Evolutionary conservation across 2,113 vertebrate species (phyloP).

Genomic region (Dolichotis patagonum): DNA sequence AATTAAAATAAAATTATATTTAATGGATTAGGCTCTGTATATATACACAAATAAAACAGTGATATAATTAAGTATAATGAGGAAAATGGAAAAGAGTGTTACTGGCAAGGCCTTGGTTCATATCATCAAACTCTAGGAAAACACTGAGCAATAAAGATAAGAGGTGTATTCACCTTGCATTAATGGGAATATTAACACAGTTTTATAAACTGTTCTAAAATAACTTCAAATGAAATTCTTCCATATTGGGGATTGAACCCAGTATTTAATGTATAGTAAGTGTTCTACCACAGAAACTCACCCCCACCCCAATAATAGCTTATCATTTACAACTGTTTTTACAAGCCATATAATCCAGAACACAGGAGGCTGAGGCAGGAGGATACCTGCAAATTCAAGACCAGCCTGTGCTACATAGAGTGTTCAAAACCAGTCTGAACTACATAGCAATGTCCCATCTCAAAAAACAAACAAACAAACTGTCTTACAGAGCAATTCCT

Average conservation of each 20-base stretch:
- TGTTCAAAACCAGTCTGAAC: neutral
- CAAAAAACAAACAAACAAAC: neutral
- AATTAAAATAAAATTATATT: constrained; percentile 71
- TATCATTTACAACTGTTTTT: neutral
- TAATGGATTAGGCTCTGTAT: constrained; percentile 59
- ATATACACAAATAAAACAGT: constrained; percentile 59
- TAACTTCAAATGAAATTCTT: constrained; percentile 8
- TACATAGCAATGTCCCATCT: neutral
- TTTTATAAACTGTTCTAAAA: constrained; percentile 22
- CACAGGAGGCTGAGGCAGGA: neutral
- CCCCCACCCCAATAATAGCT: neutral
- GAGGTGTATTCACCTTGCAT: neutral
- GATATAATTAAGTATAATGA: constrained; percentile 61
- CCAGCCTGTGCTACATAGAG: neutral
- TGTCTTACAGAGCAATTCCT: neutral
- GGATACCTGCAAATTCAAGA: neutral
- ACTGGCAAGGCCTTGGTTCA: constrained; percentile 41
- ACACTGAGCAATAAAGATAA: constrained; percentile 23
- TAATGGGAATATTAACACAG: constrained; percentile 1
- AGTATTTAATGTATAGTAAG: neutral
- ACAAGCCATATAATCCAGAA: neutral
- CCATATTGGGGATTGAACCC: neutral
- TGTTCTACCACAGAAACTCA: neutral
- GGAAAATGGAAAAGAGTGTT: constrained; percentile 55
- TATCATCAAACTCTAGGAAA: constrained; percentile 56